Evolutionary conservation across 2,888 invertebrate species (phyloP).

Genomic region (Deilephila elpenor): DNA sequence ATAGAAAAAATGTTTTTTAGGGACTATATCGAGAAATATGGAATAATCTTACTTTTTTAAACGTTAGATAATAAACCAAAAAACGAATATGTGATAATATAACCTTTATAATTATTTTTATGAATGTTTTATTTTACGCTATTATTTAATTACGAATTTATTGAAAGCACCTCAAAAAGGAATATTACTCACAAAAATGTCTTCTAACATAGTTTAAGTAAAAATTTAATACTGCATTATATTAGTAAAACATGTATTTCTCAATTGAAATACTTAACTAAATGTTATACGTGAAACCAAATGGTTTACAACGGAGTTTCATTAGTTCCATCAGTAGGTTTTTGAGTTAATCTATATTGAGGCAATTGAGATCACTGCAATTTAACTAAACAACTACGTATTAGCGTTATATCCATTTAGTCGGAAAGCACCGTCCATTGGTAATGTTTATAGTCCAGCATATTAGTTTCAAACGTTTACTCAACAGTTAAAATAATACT

Average conservation of each 20-base stretch:
- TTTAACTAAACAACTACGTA: slow-evolving; percentile 42
- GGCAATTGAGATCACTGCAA: slow-evolving; percentile 45
- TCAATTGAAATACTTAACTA: neutral
- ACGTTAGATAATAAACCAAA: neutral
- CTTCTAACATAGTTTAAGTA: neutral
- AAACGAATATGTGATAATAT: neutral
- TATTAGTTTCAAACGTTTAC: slow-evolving; percentile 1
- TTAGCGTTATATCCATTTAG: slow-evolving; percentile 35
- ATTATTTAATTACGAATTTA: neutral
- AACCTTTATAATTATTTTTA: neutral
- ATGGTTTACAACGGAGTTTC: slow-evolving; percentile 5
- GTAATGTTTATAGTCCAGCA: slow-evolving; percentile 30
- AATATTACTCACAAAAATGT: slow-evolving; percentile 1
- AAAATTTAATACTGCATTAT: slow-evolving; percentile 6
- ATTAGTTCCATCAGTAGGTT: slow-evolving; percentile 15
- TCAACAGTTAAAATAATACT: slow-evolving; percentile 31
- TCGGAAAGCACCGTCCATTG: slow-evolving; percentile 41
- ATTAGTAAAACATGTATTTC: neutral
- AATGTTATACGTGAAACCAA: slow-evolving; percentile 5
- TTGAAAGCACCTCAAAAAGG: neutral
- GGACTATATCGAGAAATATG: neutral
- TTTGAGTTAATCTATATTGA: slow-evolving; percentile 29
- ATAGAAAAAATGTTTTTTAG: neutral
- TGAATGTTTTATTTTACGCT: neutral
- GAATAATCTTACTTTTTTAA: neutral